Conservation (phyloP, 2,113 vertebrate genomes). For the Alethe castanea region DNA sequence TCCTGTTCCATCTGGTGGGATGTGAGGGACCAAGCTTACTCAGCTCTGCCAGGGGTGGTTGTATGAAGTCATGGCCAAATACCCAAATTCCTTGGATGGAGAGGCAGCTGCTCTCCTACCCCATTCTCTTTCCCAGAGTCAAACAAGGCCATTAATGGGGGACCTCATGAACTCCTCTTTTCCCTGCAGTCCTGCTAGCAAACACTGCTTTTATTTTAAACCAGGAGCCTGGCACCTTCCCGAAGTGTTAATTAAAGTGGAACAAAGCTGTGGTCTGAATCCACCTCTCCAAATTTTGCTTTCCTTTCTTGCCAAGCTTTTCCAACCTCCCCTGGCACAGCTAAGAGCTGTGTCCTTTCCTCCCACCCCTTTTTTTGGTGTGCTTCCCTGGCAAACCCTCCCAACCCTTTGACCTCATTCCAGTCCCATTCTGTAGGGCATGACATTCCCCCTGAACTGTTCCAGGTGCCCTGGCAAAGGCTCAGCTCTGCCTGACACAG, state of each 20-base stretch:
- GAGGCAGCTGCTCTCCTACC: background rate
- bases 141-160: background rate
- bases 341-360: background rate
- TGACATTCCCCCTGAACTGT: background rate
- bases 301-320: background rate
- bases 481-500: background rate
- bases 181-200: background rate
- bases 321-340: background rate
- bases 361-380: background rate
- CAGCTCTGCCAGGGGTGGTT: background rate
- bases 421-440: background rate
- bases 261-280: background rate
- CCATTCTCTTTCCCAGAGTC: background rate
- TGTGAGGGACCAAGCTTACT: background rate
- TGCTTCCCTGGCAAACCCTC: background rate
- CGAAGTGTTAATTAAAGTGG: background rate
- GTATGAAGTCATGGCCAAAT: background rate
- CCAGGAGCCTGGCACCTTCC: background rate
- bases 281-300: background rate
- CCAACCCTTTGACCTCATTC: background rate
- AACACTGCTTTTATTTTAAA: background rate
- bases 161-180: background rate
- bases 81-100: background rate
- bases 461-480: background rate
- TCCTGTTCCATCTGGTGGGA: background rate